Percentiles rank a stretch among this genome's conserved stretches.
Evolutionary conservation across 2,113 vertebrate genomes (phyloP).

Genomic region (Brachypteracias leptosomus): DNA sequence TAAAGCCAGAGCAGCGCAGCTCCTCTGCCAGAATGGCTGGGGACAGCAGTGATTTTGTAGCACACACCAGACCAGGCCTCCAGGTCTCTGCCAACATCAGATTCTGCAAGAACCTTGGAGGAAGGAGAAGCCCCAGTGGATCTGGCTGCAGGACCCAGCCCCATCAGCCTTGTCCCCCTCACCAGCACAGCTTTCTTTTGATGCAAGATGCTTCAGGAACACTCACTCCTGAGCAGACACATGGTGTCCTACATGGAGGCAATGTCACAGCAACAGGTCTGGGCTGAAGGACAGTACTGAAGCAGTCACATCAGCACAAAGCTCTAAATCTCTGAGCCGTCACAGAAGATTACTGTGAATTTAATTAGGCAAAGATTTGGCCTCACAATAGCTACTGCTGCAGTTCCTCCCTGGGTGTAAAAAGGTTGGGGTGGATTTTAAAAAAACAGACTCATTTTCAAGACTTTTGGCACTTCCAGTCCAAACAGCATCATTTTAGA

Average conservation of each 20-base stretch:
- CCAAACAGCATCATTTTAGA: background rate
- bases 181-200: background rate
- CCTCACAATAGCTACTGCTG: background rate
- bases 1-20: background rate
- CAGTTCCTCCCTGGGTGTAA: background rate
- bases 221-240: background rate
- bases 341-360: background rate
- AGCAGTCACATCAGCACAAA: background rate
- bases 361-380: slow-evolving; percentile 16
- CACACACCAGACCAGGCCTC: background rate
- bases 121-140: background rate
- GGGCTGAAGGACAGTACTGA: background rate
- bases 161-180: background rate
- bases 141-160: background rate
- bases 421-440: background rate
- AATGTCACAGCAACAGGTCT: background rate
- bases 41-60: background rate
- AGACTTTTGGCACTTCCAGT: background rate
- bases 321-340: slow-evolving; percentile 5
- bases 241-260: fast-evolving
- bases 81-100: background rate
- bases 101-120: background rate
- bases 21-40: background rate
- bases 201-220: background rate
- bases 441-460: background rate